A percentile compares a stretch with the other conserved stretches of the same genome.
phyloP scores from a whole-genome alignment of 2,888 invertebrate genomes.

The Drosophila ustulata region DNA sequence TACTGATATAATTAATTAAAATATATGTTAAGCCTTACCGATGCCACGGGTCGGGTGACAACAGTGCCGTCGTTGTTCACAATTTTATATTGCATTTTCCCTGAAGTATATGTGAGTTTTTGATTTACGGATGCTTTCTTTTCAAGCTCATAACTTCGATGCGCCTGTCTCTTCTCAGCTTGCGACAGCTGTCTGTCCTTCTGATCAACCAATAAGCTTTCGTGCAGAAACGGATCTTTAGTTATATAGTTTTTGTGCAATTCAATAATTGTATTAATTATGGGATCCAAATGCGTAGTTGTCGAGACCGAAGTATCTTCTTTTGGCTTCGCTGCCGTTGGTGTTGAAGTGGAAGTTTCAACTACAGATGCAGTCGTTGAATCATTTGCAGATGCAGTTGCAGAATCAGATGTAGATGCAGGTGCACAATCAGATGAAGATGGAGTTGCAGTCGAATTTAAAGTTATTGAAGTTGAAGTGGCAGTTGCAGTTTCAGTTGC shows the following conservation, averaged over 20 bases:
- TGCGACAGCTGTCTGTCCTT: slow-evolving; percentile 97
- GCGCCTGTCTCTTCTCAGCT: slow-evolving; percentile 96
- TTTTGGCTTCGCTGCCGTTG: slow-evolving; percentile 24
- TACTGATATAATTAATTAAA: not conserved
- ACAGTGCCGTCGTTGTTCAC: slow-evolving; percentile 87
- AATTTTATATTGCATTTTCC: slow-evolving; percentile 87
- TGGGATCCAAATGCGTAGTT: slow-evolving; percentile 89
- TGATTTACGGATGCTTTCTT: slow-evolving; percentile 93
- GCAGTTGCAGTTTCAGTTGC: not conserved
- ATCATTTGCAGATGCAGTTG: not conserved
- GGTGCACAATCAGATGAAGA: not conserved
- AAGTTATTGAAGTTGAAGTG: not conserved
- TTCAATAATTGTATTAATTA: slow-evolving; percentile 91
- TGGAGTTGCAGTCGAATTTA: not conserved
- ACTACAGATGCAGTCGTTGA: too few relatives aligned
- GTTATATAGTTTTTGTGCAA: slow-evolving; percentile 88
- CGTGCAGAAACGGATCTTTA: slow-evolving; percentile 97
- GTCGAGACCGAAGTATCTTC: slow-evolving; percentile 40
- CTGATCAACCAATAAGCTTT: slow-evolving; percentile 96
- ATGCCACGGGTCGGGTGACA: slow-evolving; percentile 89
- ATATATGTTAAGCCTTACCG: slow-evolving; percentile 84
- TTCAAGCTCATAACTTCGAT: slow-evolving; percentile 96
- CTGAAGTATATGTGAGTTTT: slow-evolving; percentile 86
- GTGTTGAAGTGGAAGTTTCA: not conserved
- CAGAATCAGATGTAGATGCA: not conserved